Base-by-base conservation (phyloP, 2,888 invertebrate genomes). In the Oscheius sp. region DNA sequence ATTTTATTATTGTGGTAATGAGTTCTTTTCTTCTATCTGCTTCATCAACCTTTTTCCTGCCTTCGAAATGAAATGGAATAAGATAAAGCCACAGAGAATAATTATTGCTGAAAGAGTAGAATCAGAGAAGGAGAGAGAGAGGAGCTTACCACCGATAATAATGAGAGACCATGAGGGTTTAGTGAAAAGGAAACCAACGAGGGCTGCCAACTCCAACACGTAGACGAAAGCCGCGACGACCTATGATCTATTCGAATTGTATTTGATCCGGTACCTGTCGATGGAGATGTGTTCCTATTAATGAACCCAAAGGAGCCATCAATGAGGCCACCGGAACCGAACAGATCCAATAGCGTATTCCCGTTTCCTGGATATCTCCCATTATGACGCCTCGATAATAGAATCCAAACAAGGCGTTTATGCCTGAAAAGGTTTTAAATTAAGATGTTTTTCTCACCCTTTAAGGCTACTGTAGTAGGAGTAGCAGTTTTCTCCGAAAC, bases 401-500 rank as follows among this genome's bases (percentile, higher is more conserved):
- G 67, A 80, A 77, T 26, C 81, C 78, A 51, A 83, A 75, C 17
- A 79, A 68, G 12, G 83, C 77, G 47, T 74, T 79, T 28, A 82
- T 65, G 24, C 86, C 76, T 76, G 12, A 57, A 77, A 45, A 32
- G 2, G 2, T 1, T 17, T 14, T 5, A 17, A 3, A 22, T 32
- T 32, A n/a, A 41, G 9, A 9, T 4, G 4, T 8, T 9, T 17
- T n/a, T 14, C 61, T 68, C 38, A 78, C 77, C 86, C 82, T 86
- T 86, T 12, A 85, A 71, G n/a, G 84, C 78, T 20, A 86, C 84
- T 2, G 86, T 84, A 2, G 86, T 86, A 26, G 86, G 86, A 9
- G 86, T 86, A 22, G 86, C 86, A 2, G 82, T 82, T 69, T 86
- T 86, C 59, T 83, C 83, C 22, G 74, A 74, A 36, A 83, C 80